A percentile compares a stretch with the other conserved stretches of the same genome.
Conservation (phyloP, 2,797 vertebrate species). For the Eleutherodactylus coqui region DNA sequence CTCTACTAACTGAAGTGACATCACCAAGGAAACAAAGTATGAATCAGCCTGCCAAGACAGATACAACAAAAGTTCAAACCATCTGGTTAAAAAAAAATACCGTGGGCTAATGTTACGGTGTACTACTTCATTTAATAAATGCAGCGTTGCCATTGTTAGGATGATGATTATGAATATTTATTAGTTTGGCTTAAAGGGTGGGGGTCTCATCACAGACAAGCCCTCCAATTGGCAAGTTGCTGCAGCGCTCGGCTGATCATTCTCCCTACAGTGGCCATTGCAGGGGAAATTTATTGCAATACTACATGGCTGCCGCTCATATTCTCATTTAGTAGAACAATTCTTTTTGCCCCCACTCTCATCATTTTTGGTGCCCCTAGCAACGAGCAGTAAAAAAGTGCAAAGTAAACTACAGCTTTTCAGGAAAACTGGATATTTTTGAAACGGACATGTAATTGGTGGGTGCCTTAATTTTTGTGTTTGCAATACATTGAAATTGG, state of each 20-base stretch:
- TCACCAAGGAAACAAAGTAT: neutral
- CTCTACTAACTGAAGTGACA: neutral
- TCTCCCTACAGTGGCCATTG: too few relatives aligned
- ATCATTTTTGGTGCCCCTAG: too few relatives aligned
- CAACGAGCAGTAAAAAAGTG: too few relatives aligned
- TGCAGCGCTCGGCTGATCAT: neutral
- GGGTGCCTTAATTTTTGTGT: too few relatives aligned
- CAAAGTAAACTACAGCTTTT: too few relatives aligned
- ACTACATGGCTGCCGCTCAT: neutral
- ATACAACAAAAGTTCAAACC: constrained; percentile 1
- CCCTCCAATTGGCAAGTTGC: neutral
- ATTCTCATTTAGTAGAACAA: too few relatives aligned
- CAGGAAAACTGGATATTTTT: too few relatives aligned
- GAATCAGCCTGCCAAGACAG: neutral
- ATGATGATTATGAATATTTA: neutral
- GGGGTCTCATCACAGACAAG: neutral
- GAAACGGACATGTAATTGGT: too few relatives aligned
- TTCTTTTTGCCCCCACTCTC: too few relatives aligned
- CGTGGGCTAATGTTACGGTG: neutral
- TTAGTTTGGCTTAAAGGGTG: neutral
- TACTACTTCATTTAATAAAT: neutral
- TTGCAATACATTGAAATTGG: too few relatives aligned
- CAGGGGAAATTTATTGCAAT: neutral
- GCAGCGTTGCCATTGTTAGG: neutral
- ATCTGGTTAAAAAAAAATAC: constrained; percentile 6